A percentile compares a stretch with the other conserved stretches of the same genome.
Evolutionary conservation across 2,797 vertebrate species (phyloP).

Genomic region (Falco peregrinus): DNA sequence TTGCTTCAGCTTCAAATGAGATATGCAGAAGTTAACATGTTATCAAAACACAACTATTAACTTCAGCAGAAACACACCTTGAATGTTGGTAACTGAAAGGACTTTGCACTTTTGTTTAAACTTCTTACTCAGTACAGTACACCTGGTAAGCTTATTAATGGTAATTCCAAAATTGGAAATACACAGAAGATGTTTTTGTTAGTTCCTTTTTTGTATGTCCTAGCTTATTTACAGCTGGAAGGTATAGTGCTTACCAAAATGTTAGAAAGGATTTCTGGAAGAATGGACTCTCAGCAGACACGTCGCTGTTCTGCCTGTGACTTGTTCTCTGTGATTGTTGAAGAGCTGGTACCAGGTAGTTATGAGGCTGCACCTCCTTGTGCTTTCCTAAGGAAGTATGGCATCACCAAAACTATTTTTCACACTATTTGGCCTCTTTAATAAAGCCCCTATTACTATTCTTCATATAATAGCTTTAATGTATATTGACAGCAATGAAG

Average conservation of each 20-base stretch:
- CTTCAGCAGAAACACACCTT: background rate
- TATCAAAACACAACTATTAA: too few species aligned
- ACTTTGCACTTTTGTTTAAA: background rate
- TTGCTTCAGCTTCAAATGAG: background rate
- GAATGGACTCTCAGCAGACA: background rate
- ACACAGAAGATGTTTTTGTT: background rate
- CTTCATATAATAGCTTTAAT: background rate
- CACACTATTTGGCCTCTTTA: background rate
- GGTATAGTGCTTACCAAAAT: background rate
- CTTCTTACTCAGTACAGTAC: background rate
- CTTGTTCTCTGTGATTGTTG: accelerated
- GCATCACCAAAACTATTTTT: background rate
- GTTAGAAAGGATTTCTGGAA: background rate
- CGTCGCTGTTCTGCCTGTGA: background rate
- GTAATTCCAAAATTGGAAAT: background rate
- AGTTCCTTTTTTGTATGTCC: too few species aligned
- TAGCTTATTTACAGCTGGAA: background rate
- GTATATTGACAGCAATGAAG: accelerated
- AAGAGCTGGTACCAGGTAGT: background rate
- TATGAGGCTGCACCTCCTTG: background rate
- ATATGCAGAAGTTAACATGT: background rate
- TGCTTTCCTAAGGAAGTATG: background rate
- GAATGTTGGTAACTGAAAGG: background rate
- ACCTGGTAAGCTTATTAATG: background rate
- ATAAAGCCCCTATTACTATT: background rate